These are phyloP conservation scores for Pithys albifrons DNA, from an alignment of 2,113 vertebrate species.

Conservation along the genomic window DNA sequence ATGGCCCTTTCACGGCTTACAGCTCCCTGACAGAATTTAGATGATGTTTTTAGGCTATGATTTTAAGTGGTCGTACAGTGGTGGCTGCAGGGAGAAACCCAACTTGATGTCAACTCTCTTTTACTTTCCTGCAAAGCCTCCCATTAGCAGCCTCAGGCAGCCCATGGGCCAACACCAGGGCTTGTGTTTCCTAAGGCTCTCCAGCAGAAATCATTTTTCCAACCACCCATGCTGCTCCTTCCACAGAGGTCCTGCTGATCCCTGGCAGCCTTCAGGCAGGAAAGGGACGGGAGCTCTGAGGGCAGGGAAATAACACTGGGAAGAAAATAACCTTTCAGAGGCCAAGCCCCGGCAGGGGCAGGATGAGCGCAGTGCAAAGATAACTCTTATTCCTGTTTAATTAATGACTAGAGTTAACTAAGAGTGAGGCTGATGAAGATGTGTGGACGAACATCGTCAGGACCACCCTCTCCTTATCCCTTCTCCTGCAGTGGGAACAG, in stretches of 20 bases:
- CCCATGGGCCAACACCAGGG: background rate
- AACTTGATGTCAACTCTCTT: background rate
- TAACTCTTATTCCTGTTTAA: background rate
- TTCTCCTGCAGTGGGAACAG: accelerated
- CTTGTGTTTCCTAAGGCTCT: background rate
- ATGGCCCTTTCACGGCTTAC: background rate
- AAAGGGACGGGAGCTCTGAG: background rate
- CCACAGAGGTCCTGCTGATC: accelerated
- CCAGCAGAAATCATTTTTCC: background rate
- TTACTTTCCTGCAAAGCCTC: background rate
- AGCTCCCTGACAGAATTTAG: background rate
- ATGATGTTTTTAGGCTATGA: background rate
- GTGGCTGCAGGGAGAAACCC: background rate
- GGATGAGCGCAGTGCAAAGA: accelerated
- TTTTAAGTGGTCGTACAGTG: background rate
- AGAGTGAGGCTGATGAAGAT: background rate
- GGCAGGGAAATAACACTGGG: background rate
- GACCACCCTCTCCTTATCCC: no score
- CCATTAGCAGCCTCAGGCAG: background rate
- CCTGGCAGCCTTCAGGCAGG: background rate
- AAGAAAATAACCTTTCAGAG: background rate
- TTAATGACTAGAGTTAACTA: background rate
- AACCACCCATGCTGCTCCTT: accelerated
- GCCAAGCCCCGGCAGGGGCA: background rate
- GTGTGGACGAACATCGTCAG: background rate